These are phyloP conservation scores for Cosmia trapezina DNA, from an alignment of 2,888 invertebrate genomes.

Conservation along the genomic window DNA sequence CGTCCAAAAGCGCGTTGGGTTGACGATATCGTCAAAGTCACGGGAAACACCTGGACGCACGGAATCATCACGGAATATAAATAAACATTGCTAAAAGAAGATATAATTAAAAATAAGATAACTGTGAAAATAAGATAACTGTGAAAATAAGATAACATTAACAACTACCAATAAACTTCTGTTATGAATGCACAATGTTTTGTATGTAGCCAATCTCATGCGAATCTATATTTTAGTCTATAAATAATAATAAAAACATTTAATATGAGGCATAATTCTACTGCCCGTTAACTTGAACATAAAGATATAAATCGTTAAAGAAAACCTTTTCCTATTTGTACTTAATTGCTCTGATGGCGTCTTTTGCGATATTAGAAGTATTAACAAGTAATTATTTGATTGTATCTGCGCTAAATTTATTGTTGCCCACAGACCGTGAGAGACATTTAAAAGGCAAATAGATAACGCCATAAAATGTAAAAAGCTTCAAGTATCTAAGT, in stretches of 20 bases:
- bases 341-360: constrained; percentile 35
- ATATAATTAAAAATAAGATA: constrained; percentile 1
- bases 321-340: constrained; percentile 52
- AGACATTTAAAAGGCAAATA: constrained; percentile 46
- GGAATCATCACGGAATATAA: too few relatives aligned
- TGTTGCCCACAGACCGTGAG: constrained; percentile 39
- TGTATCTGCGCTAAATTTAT: constrained; percentile 52
- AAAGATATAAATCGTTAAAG: constrained; percentile 42
- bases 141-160: background rate
- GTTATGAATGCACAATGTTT: constrained; percentile 38
- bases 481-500: constrained; percentile 6
- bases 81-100: background rate
- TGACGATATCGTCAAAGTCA: background rate
- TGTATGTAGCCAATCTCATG: constrained; percentile 22
- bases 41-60: background rate
- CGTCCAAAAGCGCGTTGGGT: background rate
- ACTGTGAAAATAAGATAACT: too few relatives aligned
- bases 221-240: constrained; percentile 29
- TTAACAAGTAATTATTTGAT: constrained; percentile 59
- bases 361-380: constrained; percentile 42
- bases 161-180: constrained; percentile 15
- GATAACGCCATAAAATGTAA: constrained; percentile 17
- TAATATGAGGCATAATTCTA: constrained; percentile 39
- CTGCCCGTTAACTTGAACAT: constrained; percentile 30
- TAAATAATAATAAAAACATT: constrained; percentile 44